Base-by-base conservation (phyloP, 2,113 vertebrate species). In the Conger conger region DNA sequence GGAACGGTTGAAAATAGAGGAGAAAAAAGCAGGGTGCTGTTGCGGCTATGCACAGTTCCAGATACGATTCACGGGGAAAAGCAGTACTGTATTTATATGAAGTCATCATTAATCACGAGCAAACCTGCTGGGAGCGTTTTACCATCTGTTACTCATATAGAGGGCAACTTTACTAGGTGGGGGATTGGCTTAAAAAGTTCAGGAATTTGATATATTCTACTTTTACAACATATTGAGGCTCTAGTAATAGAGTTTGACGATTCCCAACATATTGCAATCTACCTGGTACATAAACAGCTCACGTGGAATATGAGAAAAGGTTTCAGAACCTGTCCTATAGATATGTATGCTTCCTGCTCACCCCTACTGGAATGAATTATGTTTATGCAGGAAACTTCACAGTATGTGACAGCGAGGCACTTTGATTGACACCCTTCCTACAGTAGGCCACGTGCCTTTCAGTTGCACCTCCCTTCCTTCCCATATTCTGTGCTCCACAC, bases 101-200 rank as follows among this genome's bases (percentile, higher is more conserved):
- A 73, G 68, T 73, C 68, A 73, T 73, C 68, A 73, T 73, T 73
- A 73, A 73, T 73, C 68, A 73, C 13, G 68, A 73, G 68, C n/a
- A 73, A 73, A 33, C 68, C 68, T 73, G 68, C 68, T 73, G 68
- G 68, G 68, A 73, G n/a, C 68, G 33, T 73, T 73, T 73, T 33
- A 73, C 68, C 68, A 73, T 73, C 68, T 73, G 68, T 73, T 30
- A 73, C 68, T 73, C 68, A 73, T 73, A 73, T 9, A 73, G 68
- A 30, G 68, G 68, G 68, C 68, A 73, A 33, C 68, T 73, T 73
- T 73, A 73, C 68, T 9, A 11, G 68, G n/a, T 13, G n/a, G n/a
- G 68, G n/a, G 68, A 33, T 33, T 73, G 68, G 33, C 68, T 73
- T 73, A 8, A 73, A 33, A 3, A 73, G n/a, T 73, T 73, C 27